These are phyloP conservation scores for Sitta europaea DNA, from an alignment of 2,113 vertebrate genomes.

Conservation along the genomic window DNA sequence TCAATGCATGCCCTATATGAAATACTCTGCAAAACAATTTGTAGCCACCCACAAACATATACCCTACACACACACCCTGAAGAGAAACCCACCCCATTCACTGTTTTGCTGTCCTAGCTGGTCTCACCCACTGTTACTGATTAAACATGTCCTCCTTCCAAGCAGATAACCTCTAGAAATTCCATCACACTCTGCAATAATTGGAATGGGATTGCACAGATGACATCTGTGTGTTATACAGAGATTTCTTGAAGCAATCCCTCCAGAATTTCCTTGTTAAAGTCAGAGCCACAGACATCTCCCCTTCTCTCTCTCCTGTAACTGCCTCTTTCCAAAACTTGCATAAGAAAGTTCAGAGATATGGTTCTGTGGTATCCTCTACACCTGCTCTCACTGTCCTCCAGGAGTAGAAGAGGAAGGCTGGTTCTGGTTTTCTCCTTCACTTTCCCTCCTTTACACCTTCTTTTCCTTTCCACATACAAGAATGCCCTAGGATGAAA, in stretches of 20 bases:
- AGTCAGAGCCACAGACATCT: background rate
- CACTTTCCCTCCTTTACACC: background rate
- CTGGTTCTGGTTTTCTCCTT: background rate
- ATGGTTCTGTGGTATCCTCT: background rate
- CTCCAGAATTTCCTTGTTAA: background rate
- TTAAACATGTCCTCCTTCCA: background rate
- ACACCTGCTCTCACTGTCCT: background rate
- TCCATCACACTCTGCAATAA: background rate
- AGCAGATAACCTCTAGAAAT: background rate
- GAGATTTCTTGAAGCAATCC: background rate
- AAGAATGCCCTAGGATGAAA: background rate
- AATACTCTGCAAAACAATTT: background rate
- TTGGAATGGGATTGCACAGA: background rate
- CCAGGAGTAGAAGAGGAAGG: background rate
- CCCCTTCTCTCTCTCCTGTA: background rate
- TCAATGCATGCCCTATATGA: background rate
- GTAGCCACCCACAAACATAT: background rate
- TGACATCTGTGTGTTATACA: background rate
- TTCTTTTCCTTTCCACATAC: background rate
- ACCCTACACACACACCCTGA: fast-evolving
- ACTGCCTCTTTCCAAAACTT: background rate
- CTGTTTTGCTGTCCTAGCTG: background rate
- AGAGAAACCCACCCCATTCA: background rate
- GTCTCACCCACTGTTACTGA: background rate
- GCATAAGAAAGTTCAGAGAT: background rate